Evolutionary conservation across 2,113 vertebrate species (phyloP), one percentile per base, ranked within the genome.

Genomic region (Orycteropus afer): DNA sequence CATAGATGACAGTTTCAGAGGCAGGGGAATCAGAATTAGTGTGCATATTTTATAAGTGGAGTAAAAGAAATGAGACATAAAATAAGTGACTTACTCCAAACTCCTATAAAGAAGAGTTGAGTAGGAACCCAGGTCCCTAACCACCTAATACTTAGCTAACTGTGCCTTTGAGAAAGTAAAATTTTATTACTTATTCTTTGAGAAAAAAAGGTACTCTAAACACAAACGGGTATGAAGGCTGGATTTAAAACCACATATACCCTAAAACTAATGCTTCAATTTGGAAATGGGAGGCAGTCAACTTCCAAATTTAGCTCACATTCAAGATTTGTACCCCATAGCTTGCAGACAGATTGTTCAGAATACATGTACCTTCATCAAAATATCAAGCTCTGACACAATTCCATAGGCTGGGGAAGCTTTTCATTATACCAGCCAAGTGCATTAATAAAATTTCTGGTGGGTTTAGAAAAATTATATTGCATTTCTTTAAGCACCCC

Each of bases 51-150:
- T 69, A 42, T 71, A 85, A 42, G 27, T 27, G 13, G 22, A 84
- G 4, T 81, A 67, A 97, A 59, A 61, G 32, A 49, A 5, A 57
- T 25, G 5, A 84, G 32, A 89, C 20, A 86, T 15, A 73, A 63
- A 91, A 37, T 51, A 76, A 76, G 53, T 61, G 9, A 91, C 18
- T 92, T 83, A 79, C 74, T 96, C 73, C 32, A 94, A 69, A 89
- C 18, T 94, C n/a, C 25, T 67, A 42, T 10, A 71, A 89, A n/a
- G 23, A 89, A 96, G 49, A 90, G 15, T 34, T 73, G 27, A 74
- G 90, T 25, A 86, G 77, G 57, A 96, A n/a, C 22, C 15, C 29
- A 22, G 45, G 9, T 59, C 29, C 27, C 40, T 61, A 34, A 85
- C 42, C 13, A 55, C 10, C n/a, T 74, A 85, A 74, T 76, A 69